phyloP scores from a whole-genome alignment of 2,888 invertebrate genomes.

The Agonopterix heracliana region DNA sequence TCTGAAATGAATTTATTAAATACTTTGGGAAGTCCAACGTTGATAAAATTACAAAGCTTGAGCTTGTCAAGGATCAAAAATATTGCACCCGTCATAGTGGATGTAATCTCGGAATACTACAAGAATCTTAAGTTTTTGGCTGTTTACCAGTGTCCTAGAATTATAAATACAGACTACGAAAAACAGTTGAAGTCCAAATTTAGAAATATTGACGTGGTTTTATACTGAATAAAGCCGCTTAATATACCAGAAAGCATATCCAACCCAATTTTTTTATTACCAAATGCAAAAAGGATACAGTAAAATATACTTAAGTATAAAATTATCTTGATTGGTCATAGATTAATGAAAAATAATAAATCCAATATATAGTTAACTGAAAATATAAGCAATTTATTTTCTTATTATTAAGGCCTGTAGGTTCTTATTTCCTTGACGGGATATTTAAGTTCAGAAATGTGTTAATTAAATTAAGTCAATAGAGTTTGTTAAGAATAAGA shows the following conservation, averaged over 20 bases:
- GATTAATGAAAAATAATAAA: too few relatives aligned
- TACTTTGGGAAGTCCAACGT: conserved; percentile 42
- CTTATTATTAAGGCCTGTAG: not conserved
- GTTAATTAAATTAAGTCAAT: not conserved
- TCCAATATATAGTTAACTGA: too few relatives aligned
- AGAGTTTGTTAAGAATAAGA: conserved; percentile 12
- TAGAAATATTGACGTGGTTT: conserved; percentile 59
- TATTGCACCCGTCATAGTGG: conserved; percentile 53
- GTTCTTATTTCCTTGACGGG: not conserved
- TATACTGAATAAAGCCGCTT: conserved; percentile 33
- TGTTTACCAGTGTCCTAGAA: conserved; percentile 60
- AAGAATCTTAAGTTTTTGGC: conserved; percentile 59
- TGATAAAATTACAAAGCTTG: conserved; percentile 47
- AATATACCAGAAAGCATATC: too few relatives aligned
- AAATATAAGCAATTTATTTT: too few relatives aligned
- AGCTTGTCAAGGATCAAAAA: conserved; percentile 60
- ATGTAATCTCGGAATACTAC: conserved; percentile 59
- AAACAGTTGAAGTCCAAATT: conserved; percentile 61
- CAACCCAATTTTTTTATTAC: too few relatives aligned
- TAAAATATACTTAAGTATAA: not conserved
- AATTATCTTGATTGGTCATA: too few relatives aligned
- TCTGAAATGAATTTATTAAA: conserved; percentile 43
- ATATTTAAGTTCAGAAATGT: not conserved
- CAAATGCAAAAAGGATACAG: too few relatives aligned
- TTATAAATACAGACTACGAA: conserved; percentile 57